Conservation (phyloP, 2,113 vertebrate species). For the Labeo catla region DNA sequence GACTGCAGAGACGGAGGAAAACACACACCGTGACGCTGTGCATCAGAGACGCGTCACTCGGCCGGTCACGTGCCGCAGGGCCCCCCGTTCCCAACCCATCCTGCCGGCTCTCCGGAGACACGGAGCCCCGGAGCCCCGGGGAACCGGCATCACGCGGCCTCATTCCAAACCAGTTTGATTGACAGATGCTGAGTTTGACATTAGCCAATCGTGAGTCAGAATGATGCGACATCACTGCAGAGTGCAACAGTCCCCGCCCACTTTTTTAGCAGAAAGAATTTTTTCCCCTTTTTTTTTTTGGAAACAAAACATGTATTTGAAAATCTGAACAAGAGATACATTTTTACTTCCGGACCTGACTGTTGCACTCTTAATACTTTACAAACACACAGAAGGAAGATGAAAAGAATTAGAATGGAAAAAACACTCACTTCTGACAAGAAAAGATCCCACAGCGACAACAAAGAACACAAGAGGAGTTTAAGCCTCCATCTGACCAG, state of each 20-base stretch:
- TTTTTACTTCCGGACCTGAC: not conserved
- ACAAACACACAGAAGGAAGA: not conserved
- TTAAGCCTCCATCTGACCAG: conserved; percentile 67
- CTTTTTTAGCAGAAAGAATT: not conserved
- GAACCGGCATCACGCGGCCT: not conserved
- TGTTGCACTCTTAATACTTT: not conserved
- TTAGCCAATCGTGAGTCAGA: not conserved
- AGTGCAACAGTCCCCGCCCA: too few relatives aligned
- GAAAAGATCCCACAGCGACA: conserved; percentile 73
- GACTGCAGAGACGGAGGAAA: conserved; percentile 12
- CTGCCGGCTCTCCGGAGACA: not conserved
- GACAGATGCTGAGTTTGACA: not conserved
- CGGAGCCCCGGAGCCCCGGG: not conserved
- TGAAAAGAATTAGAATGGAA: not conserved
- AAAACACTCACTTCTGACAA: conserved; percentile 53
- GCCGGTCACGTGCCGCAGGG: not conserved
- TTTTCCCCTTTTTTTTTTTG: not conserved
- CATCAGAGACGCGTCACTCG: not conserved
- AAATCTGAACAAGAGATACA: too few relatives aligned
- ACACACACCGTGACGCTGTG: not conserved
- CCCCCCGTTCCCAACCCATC: not conserved
- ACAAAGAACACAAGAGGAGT: conserved; percentile 68
- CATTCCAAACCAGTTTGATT: not conserved
- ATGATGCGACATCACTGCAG: too few relatives aligned
- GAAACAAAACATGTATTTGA: too few relatives aligned